Conservation (phyloP, 1,140 invertebrate species). For the Drosophila murphyi region DNA sequence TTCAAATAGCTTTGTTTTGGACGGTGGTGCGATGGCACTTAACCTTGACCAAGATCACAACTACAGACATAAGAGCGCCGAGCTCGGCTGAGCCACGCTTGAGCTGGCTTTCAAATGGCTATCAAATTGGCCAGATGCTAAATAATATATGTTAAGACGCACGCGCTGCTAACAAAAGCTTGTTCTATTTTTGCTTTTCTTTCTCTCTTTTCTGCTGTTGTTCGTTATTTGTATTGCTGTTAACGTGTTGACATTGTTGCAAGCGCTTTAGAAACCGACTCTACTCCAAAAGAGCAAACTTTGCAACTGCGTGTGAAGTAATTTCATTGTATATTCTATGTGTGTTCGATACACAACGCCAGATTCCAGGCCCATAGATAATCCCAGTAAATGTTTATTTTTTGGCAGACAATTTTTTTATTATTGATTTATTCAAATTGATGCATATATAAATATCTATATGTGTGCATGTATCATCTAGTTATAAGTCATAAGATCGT, state of each 20-base stretch:
- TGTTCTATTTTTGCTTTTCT: not conserved
- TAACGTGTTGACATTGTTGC: slow-evolving; percentile 1
- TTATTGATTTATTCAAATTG: not conserved
- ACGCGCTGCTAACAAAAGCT: not conserved
- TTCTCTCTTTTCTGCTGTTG: not conserved
- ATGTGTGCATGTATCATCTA: not conserved
- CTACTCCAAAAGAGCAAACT: not conserved
- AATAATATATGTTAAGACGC: not conserved
- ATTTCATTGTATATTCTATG: not conserved
- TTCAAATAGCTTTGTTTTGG: not conserved
- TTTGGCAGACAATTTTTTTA: too few species aligned
- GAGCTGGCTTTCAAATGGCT: slow-evolving; percentile 3
- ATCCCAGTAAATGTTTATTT: too few species aligned
- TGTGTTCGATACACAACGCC: not conserved
- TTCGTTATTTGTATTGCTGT: slow-evolving; percentile 6
- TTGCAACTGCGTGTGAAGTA: slow-evolving; percentile 17
- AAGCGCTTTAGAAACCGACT: not conserved
- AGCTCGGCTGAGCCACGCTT: not conserved
- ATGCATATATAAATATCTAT: not conserved
- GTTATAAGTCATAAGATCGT: too few species aligned
- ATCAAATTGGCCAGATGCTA: not conserved
- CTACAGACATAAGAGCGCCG: too few species aligned
- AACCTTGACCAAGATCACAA: slow-evolving; percentile 9
- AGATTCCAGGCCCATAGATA: too few species aligned
- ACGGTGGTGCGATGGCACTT: not conserved